Evolutionary conservation across 2,113 vertebrate species (phyloP).

Genomic region (Steatornis caripensis): DNA sequence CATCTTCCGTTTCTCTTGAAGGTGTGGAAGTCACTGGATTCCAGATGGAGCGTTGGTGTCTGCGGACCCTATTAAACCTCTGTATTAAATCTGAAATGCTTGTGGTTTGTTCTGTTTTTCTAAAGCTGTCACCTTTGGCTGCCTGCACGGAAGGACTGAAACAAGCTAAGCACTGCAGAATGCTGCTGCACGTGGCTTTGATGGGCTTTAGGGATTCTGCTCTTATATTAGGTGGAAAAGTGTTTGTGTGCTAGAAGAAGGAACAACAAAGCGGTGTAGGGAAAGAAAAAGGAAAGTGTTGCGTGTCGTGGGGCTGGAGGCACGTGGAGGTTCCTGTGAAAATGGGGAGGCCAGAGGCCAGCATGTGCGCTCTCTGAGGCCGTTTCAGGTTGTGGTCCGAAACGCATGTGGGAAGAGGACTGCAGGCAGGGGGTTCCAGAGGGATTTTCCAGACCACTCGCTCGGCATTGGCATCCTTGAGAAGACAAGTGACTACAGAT

Average conservation of each 20-base stretch:
- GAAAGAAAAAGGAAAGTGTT: not conserved
- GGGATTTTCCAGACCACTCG: not conserved
- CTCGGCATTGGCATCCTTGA: not conserved
- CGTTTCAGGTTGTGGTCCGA: not conserved
- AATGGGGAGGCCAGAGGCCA: not conserved
- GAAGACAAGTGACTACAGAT: not conserved
- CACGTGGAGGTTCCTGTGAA: not conserved
- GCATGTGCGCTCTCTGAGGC: not conserved
- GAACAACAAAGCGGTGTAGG: not conserved
- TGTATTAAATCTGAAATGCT: not conserved
- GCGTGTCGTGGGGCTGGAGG: not conserved
- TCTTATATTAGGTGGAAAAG: not conserved
- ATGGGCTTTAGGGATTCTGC: not conserved
- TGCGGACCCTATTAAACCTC: conserved; percentile 19
- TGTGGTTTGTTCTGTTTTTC: not conserved
- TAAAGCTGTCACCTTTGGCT: not conserved
- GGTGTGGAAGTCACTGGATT: conserved; percentile 37
- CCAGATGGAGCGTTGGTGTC: not conserved
- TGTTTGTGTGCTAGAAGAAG: not conserved
- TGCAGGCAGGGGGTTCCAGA: not conserved
- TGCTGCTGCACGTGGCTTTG: not conserved
- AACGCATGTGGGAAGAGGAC: rapidly evolving
- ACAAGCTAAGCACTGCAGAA: not conserved
- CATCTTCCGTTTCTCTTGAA: not conserved
- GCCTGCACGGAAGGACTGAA: not conserved